Conservation (phyloP, 2,888 invertebrate genomes). For the Trissolcus japonicus region DNA sequence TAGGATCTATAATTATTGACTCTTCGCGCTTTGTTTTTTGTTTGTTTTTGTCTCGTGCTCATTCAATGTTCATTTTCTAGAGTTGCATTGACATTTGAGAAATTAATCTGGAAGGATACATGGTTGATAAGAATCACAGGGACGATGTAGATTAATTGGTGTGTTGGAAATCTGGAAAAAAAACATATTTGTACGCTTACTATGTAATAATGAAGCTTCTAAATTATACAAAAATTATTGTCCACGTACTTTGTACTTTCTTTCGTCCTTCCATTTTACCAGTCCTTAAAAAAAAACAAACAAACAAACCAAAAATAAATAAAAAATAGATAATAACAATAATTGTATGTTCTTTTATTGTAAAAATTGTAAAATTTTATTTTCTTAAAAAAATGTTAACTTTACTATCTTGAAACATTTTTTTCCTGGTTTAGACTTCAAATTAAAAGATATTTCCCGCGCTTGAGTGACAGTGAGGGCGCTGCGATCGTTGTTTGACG, state of each 20-base stretch:
- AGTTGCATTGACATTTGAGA: slow-evolving; percentile 20
- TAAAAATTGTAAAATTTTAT: too few species aligned
- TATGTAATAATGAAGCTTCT: slow-evolving; percentile 56
- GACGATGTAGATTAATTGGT: slow-evolving; percentile 40
- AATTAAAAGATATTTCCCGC: slow-evolving; percentile 2
- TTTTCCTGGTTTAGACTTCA: too few species aligned
- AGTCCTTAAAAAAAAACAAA: neutral
- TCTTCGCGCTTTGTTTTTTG: neutral
- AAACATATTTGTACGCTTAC: slow-evolving; percentile 54
- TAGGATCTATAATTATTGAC: too few species aligned
- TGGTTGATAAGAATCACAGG: slow-evolving; percentile 33
- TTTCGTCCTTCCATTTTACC: slow-evolving; percentile 11
- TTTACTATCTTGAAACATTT: too few species aligned
- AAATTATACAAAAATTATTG: slow-evolving; percentile 53
- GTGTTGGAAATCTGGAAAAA: slow-evolving; percentile 48
- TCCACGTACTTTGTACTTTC: slow-evolving; percentile 23
- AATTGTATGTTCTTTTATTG: too few species aligned
- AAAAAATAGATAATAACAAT: too few species aligned
- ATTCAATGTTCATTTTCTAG: slow-evolving; percentile 24
- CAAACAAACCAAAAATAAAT: too few species aligned
- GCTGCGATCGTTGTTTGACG: neutral
- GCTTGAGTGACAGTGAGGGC: neutral
- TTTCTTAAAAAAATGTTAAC: too few species aligned
- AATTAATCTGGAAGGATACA: slow-evolving; percentile 10
- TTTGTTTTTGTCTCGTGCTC: slow-evolving; percentile 11